Base-by-base conservation (phyloP, 2,113 vertebrate genomes). In the Herpetotheres cachinnans region DNA sequence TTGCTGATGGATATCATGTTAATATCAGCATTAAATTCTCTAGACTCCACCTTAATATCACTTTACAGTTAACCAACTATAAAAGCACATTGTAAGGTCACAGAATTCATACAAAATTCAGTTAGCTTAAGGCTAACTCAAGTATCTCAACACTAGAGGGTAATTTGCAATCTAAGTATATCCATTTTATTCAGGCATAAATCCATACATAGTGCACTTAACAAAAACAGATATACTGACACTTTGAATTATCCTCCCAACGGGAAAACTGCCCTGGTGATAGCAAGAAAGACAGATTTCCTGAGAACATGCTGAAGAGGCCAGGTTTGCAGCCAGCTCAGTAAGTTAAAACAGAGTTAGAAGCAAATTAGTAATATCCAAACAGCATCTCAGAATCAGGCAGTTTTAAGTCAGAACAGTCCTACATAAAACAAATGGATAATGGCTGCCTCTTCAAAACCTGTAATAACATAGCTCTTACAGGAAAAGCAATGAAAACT, bases 81-180 rank as follows among this genome's bases (percentile, higher is more conserved):
- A 90, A 92, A 95, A 93, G 42, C 34, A 81, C 55, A 81, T 36
- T 73, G 11, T 86, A 89, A 96, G 79, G 91, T 90, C 86, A 92
- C 1, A 9, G 55, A 95, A 90, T 73, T 95, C 50, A 86, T 56
- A 80, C 62, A 88, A 86, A 92, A 95, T 77, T 86, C 36, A 46
- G 71, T 90, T 92, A 92, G 52, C 82, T 92, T 70, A 92, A 93
- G 94, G 89, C 76, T 93, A 95, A 86, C 67, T 92, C 46, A 77
- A 83, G 62, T 72, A 93, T 65, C 78, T 77, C 79, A 86, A 54
- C 59, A 66, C 58, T 83, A 70, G 80, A 82, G 40, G 10, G 79
- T 66, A 86, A 90, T 89, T 90, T 92, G 63, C 66, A 80, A 86
- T 72, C 44, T 49, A 83, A 83, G 76, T 81, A 69, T 61, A 94